Evolutionary conservation across 2,888 invertebrate genomes (phyloP).

Genomic region (Leptura quadrifasciata): DNA sequence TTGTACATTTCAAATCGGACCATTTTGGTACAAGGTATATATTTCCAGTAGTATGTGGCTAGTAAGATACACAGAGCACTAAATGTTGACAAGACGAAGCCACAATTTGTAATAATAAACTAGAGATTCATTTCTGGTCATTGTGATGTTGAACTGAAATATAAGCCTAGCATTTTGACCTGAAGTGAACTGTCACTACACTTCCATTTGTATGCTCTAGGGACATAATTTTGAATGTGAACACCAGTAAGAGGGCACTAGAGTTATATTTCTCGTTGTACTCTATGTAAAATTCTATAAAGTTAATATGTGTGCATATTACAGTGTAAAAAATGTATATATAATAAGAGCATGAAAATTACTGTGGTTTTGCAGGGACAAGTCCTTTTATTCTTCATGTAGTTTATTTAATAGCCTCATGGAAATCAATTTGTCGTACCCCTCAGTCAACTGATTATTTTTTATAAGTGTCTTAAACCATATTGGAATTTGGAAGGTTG

Average conservation of each 20-base stretch:
- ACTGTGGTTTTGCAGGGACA: slow-evolving; percentile 39
- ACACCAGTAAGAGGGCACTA: slow-evolving; percentile 55
- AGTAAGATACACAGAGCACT: slow-evolving; percentile 15
- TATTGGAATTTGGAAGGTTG: slow-evolving; percentile 35
- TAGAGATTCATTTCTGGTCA: slow-evolving; percentile 6
- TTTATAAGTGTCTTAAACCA: slow-evolving; percentile 40
- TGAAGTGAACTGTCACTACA: slow-evolving; percentile 4
- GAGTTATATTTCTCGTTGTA: slow-evolving; percentile 69
- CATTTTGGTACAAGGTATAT: slow-evolving; percentile 9
- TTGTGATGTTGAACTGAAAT: not conserved
- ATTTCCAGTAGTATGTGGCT: not conserved
- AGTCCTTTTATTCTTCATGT: slow-evolving; percentile 20
- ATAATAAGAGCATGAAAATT: slow-evolving; percentile 43
- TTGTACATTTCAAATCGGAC: slow-evolving; percentile 29
- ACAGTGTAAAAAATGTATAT: slow-evolving; percentile 60
- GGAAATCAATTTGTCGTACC: slow-evolving; percentile 26
- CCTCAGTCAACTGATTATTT: slow-evolving; percentile 39
- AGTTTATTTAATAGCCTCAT: slow-evolving; percentile 43
- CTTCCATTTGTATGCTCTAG: slow-evolving; percentile 29
- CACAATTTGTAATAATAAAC: not conserved
- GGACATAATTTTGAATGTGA: slow-evolving; percentile 49
- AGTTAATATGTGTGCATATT: slow-evolving; percentile 65
- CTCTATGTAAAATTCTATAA: slow-evolving; percentile 69
- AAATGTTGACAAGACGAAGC: slow-evolving; percentile 15
- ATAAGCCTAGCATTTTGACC: slow-evolving; percentile 2